Percentiles rank a stretch among this genome's conserved stretches.
These are phyloP conservation scores for Alces alces DNA, from an alignment of 2,113 vertebrate genomes.

Conservation along the genomic window DNA sequence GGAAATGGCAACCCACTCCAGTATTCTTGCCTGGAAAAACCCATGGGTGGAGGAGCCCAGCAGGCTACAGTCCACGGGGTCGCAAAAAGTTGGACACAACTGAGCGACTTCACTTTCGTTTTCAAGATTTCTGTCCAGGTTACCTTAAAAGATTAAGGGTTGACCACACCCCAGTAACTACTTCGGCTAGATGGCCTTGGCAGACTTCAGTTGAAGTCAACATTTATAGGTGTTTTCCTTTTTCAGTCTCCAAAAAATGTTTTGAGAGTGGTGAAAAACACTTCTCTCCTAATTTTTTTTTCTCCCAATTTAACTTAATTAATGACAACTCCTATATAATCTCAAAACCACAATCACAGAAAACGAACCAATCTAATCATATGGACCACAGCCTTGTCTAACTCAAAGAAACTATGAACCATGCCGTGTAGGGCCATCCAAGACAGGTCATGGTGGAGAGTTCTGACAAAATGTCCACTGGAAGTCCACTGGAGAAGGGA, in stretches of 20 bases:
- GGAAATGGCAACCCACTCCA: not conserved
- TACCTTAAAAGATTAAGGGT: not conserved
- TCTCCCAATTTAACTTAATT: not conserved
- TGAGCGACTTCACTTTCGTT: not conserved
- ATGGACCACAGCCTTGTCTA: not conserved
- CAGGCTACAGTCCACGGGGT: not conserved
- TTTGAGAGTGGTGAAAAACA: not conserved
- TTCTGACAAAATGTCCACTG: not conserved
- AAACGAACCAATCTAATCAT: not conserved
- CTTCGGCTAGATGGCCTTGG: too few species aligned
- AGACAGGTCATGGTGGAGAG: not conserved
- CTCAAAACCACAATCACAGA: not conserved
- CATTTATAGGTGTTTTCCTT: not conserved
- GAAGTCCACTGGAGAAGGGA: not conserved
- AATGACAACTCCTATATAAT: not conserved
- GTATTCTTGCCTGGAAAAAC: not conserved
- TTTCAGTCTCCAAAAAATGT: not conserved
- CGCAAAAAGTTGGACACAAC: not conserved
- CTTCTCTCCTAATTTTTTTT: not conserved
- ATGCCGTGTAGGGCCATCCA: not conserved
- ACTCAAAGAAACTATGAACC: not conserved
- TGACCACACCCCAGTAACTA: not conserved
- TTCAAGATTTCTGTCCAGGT: not conserved
- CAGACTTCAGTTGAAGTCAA: not conserved
- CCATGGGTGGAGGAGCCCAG: not conserved